Evolutionary conservation across 2,113 vertebrate species (phyloP), one percentile per base, ranked within the genome.

Genomic region (Siniperca knerii): DNA sequence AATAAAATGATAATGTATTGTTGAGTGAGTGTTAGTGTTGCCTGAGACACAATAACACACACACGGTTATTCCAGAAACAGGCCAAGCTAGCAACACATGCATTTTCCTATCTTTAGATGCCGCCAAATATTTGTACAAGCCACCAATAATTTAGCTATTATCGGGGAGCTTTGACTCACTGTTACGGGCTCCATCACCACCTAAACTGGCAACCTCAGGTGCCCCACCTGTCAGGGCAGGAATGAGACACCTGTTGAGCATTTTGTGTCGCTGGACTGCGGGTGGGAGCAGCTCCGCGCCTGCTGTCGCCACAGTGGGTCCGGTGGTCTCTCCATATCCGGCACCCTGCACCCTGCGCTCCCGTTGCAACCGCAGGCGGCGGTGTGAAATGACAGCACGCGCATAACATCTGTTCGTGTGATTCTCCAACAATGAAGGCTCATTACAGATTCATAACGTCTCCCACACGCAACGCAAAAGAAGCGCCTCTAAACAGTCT

Each of bases 381-480:
- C 82, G 92, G 92, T 94, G 93, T 91, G 93, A 89, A 84, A 91
- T 93, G 90, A 91, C 93, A 90, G 93, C 94, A 91, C 85, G 92
- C 94, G 92, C 90, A 86, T 82, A 86, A 95, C 96, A 96, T 96
- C 96, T 97, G 97, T 92, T 95, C 40, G n/a, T 85, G 82, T 46
- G 78, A 62, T 86, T 83, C 82, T 25, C 87, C 92, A 93, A 96
- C 96, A 96, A 96, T 94, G 89, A 93, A 54, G 73, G 70, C 95
- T 95, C 94, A 95, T 97, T 97, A 97, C 95, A 54, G 85, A 96
- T 96, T 95, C 95, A 96, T 95, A 95, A 95, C 94, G 94, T 95
- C 91, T 90, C 77, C 72, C 60, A 57, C 87, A 82, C 64, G 80
- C 84, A 76, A 74, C 37, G 75, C 70, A 75, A 42, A 78, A 77